Base-by-base conservation (phyloP, 1,140 invertebrate species). In the Tetraneura akinire region DNA sequence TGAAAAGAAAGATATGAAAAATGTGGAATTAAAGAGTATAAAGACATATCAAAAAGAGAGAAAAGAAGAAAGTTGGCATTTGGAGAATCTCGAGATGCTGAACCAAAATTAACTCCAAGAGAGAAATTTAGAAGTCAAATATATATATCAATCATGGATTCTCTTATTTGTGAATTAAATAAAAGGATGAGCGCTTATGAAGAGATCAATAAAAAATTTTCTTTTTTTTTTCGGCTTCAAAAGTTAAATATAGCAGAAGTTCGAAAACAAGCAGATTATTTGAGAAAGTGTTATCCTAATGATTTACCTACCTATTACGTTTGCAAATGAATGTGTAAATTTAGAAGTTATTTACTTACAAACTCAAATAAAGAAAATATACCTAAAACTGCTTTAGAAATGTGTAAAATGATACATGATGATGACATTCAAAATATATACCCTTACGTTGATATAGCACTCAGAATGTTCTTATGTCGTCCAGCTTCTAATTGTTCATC, bases 311-410 rank as follows among this genome's bases (percentile, higher is more conserved):
- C 53, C n/a, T 55, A n/a, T 55, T 23, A 23, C n/a, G 0, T 23
- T 55, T 55, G n/a, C 53, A 55, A 55, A 55, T 55, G 21, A 53
- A n/a, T 53, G 18, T 53, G 49, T n/a, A 18, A 14, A 53, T 53
- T 53, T 29, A 60, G 57, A 62, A 62, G 14, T 23, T 62, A 62
- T 62, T 37, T 32, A 62, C 60, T 62, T 16, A 62, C 60, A 62
- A 62, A 62, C 26, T 13, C 14, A 62, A 62, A 62, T 29, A 62
- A 62, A 62, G 60, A 29, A 32, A 62, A 62, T 62, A 62, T 62
- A 62, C 60, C 60, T 32, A 62, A 62, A 62, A 32, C 60, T 62
- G 23, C 57, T 62, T 62, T 29, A 62, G 26, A 62, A 62, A 62
- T 62, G 14, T 62, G 10, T 62, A 62, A 62, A 62, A 62, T 62